Conservation (phyloP, 2,888 invertebrate species). For the Macrosiphum euphorbiae region DNA sequence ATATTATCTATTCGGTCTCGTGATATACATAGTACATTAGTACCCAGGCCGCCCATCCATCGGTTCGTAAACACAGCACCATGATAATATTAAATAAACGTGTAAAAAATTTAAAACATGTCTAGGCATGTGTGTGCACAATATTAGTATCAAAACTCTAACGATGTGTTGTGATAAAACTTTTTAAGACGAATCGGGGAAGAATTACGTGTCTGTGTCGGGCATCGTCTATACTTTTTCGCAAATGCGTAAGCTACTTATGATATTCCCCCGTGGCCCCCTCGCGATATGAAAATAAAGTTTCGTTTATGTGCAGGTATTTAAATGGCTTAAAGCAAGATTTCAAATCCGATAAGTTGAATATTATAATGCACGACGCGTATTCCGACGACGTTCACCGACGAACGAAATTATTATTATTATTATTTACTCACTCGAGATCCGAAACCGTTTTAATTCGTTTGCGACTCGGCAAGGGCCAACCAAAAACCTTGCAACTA, state of each 20-base stretch:
- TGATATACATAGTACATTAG: background rate
- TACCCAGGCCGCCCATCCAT: no score
- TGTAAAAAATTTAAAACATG: background rate
- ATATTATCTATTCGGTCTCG: background rate
- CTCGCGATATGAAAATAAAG: background rate
- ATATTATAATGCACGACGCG: background rate
- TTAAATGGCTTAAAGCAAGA: constrained; percentile 22
- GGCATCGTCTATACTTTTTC: background rate
- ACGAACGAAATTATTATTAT: constrained; percentile 26
- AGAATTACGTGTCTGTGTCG: background rate
- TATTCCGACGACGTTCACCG: background rate
- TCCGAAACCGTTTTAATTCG: background rate
- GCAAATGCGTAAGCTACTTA: constrained; percentile 1
- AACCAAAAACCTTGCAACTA: background rate
- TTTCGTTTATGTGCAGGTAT: background rate
- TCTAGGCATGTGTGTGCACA: background rate
- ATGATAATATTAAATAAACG: background rate
- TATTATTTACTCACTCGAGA: background rate
- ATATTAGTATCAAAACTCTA: background rate
- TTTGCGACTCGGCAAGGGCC: background rate
- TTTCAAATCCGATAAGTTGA: constrained; percentile 9
- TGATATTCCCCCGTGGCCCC: background rate
- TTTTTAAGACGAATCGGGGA: background rate
- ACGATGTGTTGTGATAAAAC: background rate
- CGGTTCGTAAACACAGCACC: no score